Conservation (phyloP, 2,888 invertebrate genomes). For the Standfussiana lucernea region DNA sequence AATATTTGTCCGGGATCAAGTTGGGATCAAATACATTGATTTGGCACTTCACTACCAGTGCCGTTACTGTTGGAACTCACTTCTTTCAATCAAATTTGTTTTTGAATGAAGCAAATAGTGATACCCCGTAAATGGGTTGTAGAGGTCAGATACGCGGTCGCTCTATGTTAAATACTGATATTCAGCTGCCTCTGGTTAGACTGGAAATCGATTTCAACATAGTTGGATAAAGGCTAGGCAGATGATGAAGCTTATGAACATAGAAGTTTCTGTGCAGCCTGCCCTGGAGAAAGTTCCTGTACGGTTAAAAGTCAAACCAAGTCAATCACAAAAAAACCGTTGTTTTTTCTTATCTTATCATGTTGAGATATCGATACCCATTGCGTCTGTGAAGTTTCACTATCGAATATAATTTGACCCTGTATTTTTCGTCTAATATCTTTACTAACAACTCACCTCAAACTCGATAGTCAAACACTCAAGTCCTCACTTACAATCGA, state of each 20-base stretch:
- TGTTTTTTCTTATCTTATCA: not conserved
- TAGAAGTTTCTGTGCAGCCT: not conserved
- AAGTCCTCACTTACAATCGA: conserved; percentile 59
- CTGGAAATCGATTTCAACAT: not conserved
- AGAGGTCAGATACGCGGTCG: not conserved
- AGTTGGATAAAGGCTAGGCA: not conserved
- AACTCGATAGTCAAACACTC: not conserved
- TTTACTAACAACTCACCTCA: not conserved
- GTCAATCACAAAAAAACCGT: not conserved
- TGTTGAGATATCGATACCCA: too few relatives aligned
- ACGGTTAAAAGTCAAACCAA: not conserved
- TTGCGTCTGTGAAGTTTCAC: not conserved
- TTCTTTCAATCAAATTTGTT: not conserved
- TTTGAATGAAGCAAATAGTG: not conserved
- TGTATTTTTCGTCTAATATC: not conserved
- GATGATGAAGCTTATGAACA: not conserved
- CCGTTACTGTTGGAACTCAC: conserved; percentile 47
- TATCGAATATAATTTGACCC: not conserved
- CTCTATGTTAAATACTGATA: not conserved
- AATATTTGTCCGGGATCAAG: conserved; percentile 80
- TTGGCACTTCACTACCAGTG: conserved; percentile 69
- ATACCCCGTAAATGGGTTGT: not conserved
- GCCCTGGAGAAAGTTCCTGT: not conserved
- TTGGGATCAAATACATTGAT: conserved; percentile 80
- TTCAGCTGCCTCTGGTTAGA: not conserved